Conservation (phyloP, 2,113 vertebrate species). For the Trinectes maculatus region DNA sequence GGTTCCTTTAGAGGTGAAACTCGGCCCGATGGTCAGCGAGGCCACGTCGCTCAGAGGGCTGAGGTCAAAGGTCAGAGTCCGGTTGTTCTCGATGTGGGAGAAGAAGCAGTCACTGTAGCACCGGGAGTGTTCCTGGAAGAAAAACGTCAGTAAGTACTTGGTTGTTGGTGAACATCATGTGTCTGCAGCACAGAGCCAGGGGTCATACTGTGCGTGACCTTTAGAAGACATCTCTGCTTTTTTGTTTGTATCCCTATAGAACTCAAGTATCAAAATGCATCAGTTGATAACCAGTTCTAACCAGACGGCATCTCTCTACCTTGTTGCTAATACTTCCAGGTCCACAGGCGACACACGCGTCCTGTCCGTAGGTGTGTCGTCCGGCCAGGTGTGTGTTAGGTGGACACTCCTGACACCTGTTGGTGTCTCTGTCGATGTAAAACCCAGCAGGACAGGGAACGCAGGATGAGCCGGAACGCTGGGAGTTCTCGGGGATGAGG, state of each 20-base stretch:
- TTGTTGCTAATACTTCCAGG: conserved; percentile 90
- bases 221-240: no score
- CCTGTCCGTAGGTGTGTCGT: conserved; percentile 89
- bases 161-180: no score
- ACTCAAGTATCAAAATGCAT: no score
- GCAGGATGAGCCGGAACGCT: conserved; percentile 87
- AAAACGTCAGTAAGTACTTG: no score
- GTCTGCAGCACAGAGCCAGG: no score
- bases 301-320: conserved; percentile 76
- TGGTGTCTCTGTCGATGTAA: conserved; percentile 91
- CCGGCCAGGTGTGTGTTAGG: conserved; percentile 89
- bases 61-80: conserved; percentile 90
- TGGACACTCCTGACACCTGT: conserved; percentile 90
- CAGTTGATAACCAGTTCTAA: background rate
- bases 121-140: conserved; percentile 88
- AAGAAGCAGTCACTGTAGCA: conserved; percentile 94
- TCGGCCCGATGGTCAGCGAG: conserved; percentile 90
- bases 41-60: conserved; percentile 85
- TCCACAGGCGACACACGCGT: conserved; percentile 90
- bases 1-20: conserved; percentile 96
- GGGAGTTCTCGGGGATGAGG: conserved; percentile 81
- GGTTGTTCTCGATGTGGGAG: conserved; percentile 84
- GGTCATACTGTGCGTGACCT: no score
- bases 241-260: no score
- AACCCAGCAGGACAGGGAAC: conserved; percentile 92